These are phyloP conservation scores for Lithobates sylvaticus DNA, from an alignment of 2,797 vertebrate species.

Conservation along the genomic window DNA sequence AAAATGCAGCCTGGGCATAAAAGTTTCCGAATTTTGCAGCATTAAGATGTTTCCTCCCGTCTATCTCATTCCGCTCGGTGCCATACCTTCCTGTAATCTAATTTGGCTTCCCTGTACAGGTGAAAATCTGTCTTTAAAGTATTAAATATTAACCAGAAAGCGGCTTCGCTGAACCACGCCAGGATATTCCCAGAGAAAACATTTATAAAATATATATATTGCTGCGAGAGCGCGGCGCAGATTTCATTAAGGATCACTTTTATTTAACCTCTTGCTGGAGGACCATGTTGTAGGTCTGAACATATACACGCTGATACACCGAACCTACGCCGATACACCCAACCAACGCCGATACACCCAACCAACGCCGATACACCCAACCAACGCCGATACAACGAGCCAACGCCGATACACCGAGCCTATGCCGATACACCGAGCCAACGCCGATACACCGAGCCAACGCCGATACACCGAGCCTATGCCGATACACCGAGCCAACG, in stretches of 20 bases:
- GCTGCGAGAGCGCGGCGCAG: slow-evolving; percentile 63
- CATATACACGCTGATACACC: slow-evolving; percentile 49
- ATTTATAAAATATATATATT: slow-evolving; percentile 61
- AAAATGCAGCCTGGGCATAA: slow-evolving; percentile 67
- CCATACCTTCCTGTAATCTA: slow-evolving; percentile 67
- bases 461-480: too few relatives aligned
- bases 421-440: too few relatives aligned
- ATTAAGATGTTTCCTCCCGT: slow-evolving; percentile 60
- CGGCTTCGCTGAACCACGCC: slow-evolving; percentile 66
- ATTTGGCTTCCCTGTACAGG: slow-evolving; percentile 66
- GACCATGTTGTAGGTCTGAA: slow-evolving; percentile 8
- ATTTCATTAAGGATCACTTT: slow-evolving; percentile 68
- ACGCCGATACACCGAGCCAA: too few relatives aligned
- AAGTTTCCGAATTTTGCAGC: slow-evolving; percentile 68
- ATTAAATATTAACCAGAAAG: slow-evolving; percentile 74
- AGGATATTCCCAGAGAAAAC: slow-evolving; percentile 67
- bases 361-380: too few relatives aligned
- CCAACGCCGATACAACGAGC: too few relatives aligned
- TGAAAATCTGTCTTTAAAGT: slow-evolving; percentile 68
- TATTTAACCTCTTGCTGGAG: slow-evolving; percentile 55
- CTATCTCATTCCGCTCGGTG: slow-evolving; percentile 64
- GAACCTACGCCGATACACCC: too few relatives aligned
- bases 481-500: too few relatives aligned
- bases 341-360: too few relatives aligned
- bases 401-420: too few relatives aligned